A percentile compares a stretch with the other conserved stretches of the same genome.
These are phyloP conservation scores for Rhinoderma darwinii DNA, from an alignment of 2,113 vertebrate species.

Conservation along the genomic window DNA sequence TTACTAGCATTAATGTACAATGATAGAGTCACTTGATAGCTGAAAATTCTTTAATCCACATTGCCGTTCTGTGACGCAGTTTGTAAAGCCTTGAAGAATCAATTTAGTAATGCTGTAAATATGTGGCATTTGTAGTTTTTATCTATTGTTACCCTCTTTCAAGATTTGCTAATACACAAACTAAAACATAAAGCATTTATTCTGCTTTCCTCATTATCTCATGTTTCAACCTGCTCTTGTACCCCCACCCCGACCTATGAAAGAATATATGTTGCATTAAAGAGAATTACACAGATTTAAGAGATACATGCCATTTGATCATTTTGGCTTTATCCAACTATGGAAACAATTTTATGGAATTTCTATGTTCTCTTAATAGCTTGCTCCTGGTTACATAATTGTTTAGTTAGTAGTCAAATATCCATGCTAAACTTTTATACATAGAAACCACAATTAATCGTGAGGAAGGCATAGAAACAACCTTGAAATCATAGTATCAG, in stretches of 20 bases:
- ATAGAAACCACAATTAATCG: no score
- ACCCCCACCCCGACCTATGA: neutral
- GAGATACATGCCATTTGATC: neutral
- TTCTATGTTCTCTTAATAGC: neutral
- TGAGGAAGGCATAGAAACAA: no score
- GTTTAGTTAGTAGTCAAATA: neutral
- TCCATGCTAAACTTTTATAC: neutral
- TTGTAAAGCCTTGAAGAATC: slow-evolving; percentile 30
- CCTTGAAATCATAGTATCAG: no score
- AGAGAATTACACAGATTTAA: neutral
- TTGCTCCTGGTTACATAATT: neutral
- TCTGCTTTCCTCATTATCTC: slow-evolving; percentile 4
- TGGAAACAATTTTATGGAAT: neutral
- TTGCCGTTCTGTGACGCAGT: slow-evolving; percentile 4
- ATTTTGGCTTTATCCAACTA: neutral
- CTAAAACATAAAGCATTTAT: neutral
- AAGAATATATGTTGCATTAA: neutral
- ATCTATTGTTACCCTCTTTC: slow-evolving; percentile 5
- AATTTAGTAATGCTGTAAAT: slow-evolving; percentile 19
- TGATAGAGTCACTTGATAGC: neutral
- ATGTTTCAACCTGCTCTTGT: slow-evolving; percentile 1
- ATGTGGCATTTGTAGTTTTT: slow-evolving; percentile 13
- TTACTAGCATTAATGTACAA: neutral
- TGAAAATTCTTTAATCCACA: neutral
- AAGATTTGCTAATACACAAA: slow-evolving; percentile 23